Base-by-base conservation (phyloP, 2,113 vertebrate species). In the Podilymbus podiceps region DNA sequence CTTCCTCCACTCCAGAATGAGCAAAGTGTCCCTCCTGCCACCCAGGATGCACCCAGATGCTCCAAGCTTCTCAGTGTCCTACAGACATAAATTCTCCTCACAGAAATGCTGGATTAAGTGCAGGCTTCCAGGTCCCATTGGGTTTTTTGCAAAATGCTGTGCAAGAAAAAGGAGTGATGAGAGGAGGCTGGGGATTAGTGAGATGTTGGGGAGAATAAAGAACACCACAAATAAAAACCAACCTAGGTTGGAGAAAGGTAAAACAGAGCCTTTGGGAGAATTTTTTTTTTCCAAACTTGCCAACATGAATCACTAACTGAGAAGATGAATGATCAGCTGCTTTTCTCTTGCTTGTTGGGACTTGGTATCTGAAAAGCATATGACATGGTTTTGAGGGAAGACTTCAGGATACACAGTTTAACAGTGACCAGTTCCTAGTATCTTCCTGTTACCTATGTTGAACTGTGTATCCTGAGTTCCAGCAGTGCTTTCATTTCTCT, bases 61-160 rank as follows among this genome's bases (percentile, higher is more conserved):
- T 63, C 44, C 30, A 30, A 14, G 5, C 13, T 73, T 3, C n/a
- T 47, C 49, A 6, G 8, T 33, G 18, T 59, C 35, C 35, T 47
- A 2, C 0, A 3, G 56, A 17, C 15, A 3, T 4, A 67, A 82
- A 31, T 23, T 2, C 4, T 40, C 3, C 14, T 7, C 5, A 15
- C 8, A 22, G 11, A 78, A 71, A 46, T 6, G 16, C 8, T 85
- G 31, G 8, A n/a, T 22, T 46, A 31, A 33, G 8, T 18, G 15
- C 11, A 27, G 16, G 15, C 16, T 81, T 59, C 50, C 31, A 21
- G 4, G 47, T 53, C 6, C 22, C 3, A 10, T 5, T 7, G 6
- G 16, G 83, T 44, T 24, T 24, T 66, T 66, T 90, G 30, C 17
- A 71, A 89, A 95, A 33, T 12, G 7, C 4, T 58, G 13, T 49